These are phyloP conservation scores for Ifrita kowaldi DNA, from an alignment of 2,113 vertebrate species.

Conservation along the genomic window DNA sequence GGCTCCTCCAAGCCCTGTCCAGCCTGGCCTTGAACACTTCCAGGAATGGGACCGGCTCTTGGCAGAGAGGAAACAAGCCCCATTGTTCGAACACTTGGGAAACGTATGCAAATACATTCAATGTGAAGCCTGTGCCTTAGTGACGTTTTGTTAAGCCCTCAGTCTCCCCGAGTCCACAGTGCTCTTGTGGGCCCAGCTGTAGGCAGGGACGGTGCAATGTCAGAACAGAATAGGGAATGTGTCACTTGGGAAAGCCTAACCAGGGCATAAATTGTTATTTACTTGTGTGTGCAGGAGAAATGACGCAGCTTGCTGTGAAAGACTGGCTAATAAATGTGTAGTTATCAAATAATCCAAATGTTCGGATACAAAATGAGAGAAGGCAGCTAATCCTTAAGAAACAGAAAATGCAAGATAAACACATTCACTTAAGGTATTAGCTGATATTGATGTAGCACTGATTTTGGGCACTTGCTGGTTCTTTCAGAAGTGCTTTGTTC, in stretches of 20 bases:
- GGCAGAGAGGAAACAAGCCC: not conserved
- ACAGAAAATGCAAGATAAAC: not conserved
- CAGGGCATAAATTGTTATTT: not conserved
- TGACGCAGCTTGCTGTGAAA: not conserved
- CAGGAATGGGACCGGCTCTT: not conserved
- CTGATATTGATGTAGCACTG: not conserved
- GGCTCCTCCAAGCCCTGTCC: not conserved
- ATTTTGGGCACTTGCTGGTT: not conserved
- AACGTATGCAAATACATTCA: not conserved
- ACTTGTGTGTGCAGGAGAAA: not conserved
- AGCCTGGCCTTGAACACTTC: not conserved
- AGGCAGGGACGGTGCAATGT: not conserved
- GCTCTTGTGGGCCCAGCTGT: rapidly evolving
- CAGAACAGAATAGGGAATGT: not conserved
- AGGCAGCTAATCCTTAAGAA: not conserved
- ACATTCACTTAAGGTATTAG: not conserved
- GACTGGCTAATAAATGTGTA: not conserved
- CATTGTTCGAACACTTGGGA: not conserved
- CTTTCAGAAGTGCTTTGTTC: not conserved
- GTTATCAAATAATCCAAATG: not conserved
- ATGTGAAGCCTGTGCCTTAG: not conserved
- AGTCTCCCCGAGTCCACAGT: not conserved
- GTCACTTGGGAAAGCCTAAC: not conserved
- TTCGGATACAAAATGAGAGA: not conserved
- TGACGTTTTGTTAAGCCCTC: not conserved